Evolutionary conservation across 2,113 vertebrate species (phyloP), one percentile per base, ranked within the genome.

Genomic region (Chloroceryle aenea): DNA sequence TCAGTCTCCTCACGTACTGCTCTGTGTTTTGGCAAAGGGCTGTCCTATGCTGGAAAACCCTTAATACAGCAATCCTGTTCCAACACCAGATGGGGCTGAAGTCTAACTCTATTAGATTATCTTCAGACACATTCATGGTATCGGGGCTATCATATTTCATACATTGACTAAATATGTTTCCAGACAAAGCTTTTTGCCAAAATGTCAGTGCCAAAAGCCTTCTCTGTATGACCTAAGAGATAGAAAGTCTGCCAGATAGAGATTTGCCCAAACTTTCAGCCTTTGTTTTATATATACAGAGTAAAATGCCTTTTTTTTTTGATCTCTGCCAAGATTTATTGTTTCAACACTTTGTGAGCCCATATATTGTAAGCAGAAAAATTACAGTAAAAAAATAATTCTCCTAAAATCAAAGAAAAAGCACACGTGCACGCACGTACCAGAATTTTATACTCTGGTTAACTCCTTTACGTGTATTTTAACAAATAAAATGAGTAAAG

Each of bases 41-140:
- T 83, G 72, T 27, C 59, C 79, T 80, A 5, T 12, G 90, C 76
- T 91, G 81, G 75, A 55, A 67, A 68, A 78, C 79, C 21, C 38
- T 66, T 66, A 58, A 69, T 62, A 93, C n/a, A 95, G 79, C 88
- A 79, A 78, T 91, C 85, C 79, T 32, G 12, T 87, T 91, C 87
- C 89, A 95, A 96, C 98, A 97, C 83, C 98, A 98, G 98, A 96
- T 97, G 98, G 98, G 93, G 98, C 98, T 98, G 94, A 76, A 98
- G 97, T 78, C 97, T 97, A 97, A 97, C 95, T 83, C 89, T 66
- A 93, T 82, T 89, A 93, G 59, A 75, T n/a, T 26, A 76, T 72
- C 79, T 56, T 56, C 81, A 80, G 93, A 85, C 85, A 81, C 67
- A 74, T 38, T 43, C 21, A 2, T n/a, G 62, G 61, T 67, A 95